Base-by-base conservation (phyloP, 2,797 vertebrate species). In the Hybognathus amarus region DNA sequence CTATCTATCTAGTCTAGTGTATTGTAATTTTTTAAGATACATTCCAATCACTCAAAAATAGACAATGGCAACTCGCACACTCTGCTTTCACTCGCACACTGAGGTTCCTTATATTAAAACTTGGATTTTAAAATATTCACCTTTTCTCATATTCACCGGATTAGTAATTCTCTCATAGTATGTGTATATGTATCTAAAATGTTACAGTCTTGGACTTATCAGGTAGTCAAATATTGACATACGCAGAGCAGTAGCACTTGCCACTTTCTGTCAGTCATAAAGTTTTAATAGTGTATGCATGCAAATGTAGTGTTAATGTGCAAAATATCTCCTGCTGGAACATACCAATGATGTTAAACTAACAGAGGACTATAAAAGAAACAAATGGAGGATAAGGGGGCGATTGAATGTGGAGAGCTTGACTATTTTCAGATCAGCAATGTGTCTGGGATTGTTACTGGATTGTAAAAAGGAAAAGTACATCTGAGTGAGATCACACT, bases 151-250 rank as follows among this genome's bases (percentile, higher is more conserved):
- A 56, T 59, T 63, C 54, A 64, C 15, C 30, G 2, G 59, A 40
- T 75, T 74, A 52, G 30, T 70, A 17, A 20, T 64, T 66, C 33
- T 64, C 13, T 75, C 80, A 20, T 6, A 20, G 69, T 64, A 54
- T 75, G 45, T 52, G 59, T 24, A 22, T 52, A 70, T 71, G 80
- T 67, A 75, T 74, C 22, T 71, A 52, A 54, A n/a, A 70, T 24
- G 33, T n/a, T 15, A 15, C 42, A 56, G 33, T 74, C 8, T 61
- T 50, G 91, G 91, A 92, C 89, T 93, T 86, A 92, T 92, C 92
- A 92, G 92, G 91, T 91, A 91, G 93, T 92, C 92, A 93, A 92
- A 91, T 76, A 88, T 89, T 91, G 91, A 93, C 92, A 91, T 67
- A 85, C 86, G 90, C 91, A 82, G 42, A 66, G 17, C 30, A 66